Conservation (phyloP, 2,113 vertebrate species). For the Ptilorrhoa leucosticta region DNA sequence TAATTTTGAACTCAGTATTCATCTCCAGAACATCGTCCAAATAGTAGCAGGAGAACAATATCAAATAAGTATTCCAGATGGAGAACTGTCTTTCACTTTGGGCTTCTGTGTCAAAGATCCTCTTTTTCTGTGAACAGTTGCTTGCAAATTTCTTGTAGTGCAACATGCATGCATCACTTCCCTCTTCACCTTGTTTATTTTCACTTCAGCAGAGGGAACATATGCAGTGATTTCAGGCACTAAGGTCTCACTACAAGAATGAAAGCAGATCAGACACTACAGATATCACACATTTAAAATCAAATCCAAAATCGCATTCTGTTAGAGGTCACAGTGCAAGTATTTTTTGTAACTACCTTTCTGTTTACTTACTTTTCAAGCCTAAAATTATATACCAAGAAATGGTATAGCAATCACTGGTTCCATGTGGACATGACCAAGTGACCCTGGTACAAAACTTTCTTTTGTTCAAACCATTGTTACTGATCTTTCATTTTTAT, state of each 20-base stretch:
- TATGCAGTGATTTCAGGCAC: not conserved
- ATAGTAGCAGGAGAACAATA: not conserved
- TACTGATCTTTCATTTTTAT: not conserved
- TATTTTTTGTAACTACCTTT: not conserved
- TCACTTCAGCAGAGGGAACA: not conserved
- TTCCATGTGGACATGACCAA: not conserved
- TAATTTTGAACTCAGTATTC: not conserved
- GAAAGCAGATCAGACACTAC: not conserved
- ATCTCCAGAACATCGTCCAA: not conserved
- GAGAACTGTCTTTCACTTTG: not conserved
- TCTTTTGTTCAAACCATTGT: not conserved
- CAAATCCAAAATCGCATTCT: not conserved
- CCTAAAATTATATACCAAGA: not conserved
- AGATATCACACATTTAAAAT: not conserved
- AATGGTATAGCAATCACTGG: not conserved
- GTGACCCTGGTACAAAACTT: not conserved
- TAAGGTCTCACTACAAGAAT: not conserved
- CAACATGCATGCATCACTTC: not conserved
- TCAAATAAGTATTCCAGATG: not conserved
- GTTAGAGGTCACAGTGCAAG: not conserved
- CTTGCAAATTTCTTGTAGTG: not conserved
- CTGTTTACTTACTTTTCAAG: not conserved
- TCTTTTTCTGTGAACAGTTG: not conserved
- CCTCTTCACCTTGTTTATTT: not conserved
- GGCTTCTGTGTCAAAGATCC: not conserved